Evolutionary conservation across 2,113 vertebrate genomes (phyloP), one percentile per base, ranked within the genome.

Genomic region (Psilopogon haemacephalus): DNA sequence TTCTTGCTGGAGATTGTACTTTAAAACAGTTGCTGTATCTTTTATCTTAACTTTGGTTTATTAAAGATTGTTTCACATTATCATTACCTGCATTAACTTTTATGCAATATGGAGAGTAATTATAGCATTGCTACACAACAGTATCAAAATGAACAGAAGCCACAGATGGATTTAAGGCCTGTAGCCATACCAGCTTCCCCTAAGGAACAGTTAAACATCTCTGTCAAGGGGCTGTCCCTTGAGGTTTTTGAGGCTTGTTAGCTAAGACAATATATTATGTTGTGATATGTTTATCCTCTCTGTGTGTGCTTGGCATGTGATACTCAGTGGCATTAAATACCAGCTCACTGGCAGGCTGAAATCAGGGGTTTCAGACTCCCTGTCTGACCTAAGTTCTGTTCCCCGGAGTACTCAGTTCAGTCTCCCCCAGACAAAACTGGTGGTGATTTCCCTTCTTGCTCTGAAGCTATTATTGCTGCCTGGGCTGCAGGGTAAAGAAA

Each of bases 91-190:
- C 11, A 7, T 52, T 76, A 23, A 50, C 9, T 32, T 21, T 9
- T 17, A n/a, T 14, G 4, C 26, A n/a, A 6, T 26, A 5, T 42
- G 26, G 59, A 17, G 17, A 24, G 50, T 42, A 33, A 35, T 70
- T 48, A 16, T 12, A 27, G 15, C 8, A 24, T n/a, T 48, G 44
- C 33, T 50, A 8, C 2, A 0, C 35, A 16, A 9, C 2, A 3
- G 12, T 19, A 30, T 46, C 21, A 18, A n/a, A 56, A 26, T 14
- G 15, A 30, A 23, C 9, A 17, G 30, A 46, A 33, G 19, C 23
- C 6, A 2, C 30, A n/a, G 15, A 2, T 3, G 1, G 32, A 48
- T 59, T 48, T 35, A 37, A 48, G 50, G 26, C 26, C 7, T 15
- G 15, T 3, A 27, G 16, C 67, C 70, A 30, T 59, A 24, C 38